Percentiles rank a stretch among this genome's conserved stretches.
Evolutionary conservation across 2,113 vertebrate genomes (phyloP).

Genomic region (Eira barbara): DNA sequence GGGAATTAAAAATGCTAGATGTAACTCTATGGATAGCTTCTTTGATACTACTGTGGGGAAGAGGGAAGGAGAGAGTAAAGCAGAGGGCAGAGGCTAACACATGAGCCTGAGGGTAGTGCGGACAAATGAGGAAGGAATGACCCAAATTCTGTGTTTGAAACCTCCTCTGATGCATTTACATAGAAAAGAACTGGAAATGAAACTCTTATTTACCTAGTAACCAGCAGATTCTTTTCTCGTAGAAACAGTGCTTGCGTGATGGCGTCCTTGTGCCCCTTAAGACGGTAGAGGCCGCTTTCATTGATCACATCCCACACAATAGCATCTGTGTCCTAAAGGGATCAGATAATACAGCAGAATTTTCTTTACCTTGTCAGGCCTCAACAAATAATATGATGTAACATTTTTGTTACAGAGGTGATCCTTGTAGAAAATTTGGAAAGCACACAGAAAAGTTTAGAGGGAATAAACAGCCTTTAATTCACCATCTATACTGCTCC

Average conservation of each 20-base stretch:
- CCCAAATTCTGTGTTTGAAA: not conserved
- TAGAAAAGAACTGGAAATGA: not conserved
- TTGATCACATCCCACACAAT: slow-evolving; percentile 98
- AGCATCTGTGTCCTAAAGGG: slow-evolving; percentile 94
- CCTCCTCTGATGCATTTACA: not conserved
- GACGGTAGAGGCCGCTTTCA: slow-evolving; percentile 94
- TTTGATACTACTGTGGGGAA: not conserved
- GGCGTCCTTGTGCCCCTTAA: slow-evolving; percentile 94
- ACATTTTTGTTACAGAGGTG: not conserved
- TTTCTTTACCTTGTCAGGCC: not conserved
- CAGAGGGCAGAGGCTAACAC: not conserved
- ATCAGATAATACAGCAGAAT: not conserved
- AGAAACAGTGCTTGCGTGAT: slow-evolving; percentile 92
- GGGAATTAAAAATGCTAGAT: not conserved
- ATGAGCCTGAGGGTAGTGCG: rapidly evolving
- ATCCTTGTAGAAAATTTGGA: not conserved
- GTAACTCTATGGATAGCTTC: not conserved
- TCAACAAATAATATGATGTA: not conserved
- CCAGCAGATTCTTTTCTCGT: slow-evolving; percentile 91
- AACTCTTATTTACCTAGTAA: slow-evolving; percentile 87
- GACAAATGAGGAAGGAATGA: not conserved
- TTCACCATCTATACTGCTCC: not conserved
- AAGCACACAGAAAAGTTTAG: not conserved
- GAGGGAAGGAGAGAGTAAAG: not conserved
- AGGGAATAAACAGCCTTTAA: not conserved